A percentile compares a stretch with the other conserved stretches of the same genome.
Evolutionary conservation across 2,797 vertebrate species (phyloP).

Genomic region (Acomys russatus): DNA sequence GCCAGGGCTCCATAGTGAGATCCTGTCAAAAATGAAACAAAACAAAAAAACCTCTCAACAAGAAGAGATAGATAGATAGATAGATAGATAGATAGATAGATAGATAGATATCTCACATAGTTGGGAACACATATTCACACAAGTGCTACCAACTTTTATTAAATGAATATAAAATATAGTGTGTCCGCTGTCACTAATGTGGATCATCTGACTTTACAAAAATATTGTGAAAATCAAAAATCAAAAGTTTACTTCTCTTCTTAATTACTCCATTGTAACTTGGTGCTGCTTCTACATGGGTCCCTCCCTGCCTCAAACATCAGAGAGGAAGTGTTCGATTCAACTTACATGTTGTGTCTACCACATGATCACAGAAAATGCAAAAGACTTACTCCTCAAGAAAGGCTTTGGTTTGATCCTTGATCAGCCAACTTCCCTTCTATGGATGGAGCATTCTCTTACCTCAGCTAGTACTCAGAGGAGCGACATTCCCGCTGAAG

Average conservation of each 20-base stretch:
- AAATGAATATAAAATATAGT: slow-evolving; percentile 36
- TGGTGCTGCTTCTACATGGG: slow-evolving; percentile 59
- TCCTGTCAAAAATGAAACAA: not conserved
- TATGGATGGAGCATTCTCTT: slow-evolving; percentile 53
- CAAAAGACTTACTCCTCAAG: not conserved
- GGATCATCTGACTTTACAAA: slow-evolving; percentile 73
- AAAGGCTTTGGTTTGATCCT: slow-evolving; percentile 44
- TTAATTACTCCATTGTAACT: slow-evolving; percentile 67
- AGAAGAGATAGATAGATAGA: not conserved
- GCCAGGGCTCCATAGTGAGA: not conserved
- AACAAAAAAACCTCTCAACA: slow-evolving; percentile 40
- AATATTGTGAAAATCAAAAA: slow-evolving; percentile 65
- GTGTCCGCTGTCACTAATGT: slow-evolving; percentile 68
- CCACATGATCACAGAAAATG: slow-evolving; percentile 48
- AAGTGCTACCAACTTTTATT: slow-evolving; percentile 66
- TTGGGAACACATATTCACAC: slow-evolving; percentile 2
- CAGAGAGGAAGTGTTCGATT: slow-evolving; percentile 61
- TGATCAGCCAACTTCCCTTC: slow-evolving; percentile 45
- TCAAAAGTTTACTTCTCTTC: slow-evolving; percentile 72
- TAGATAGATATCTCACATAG: too few species aligned
- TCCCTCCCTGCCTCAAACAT: slow-evolving; percentile 32
- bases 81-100: too few species aligned
- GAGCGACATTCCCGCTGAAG: slow-evolving; percentile 38
- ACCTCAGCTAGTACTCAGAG: slow-evolving; percentile 29
- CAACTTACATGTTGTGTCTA: not conserved